Base-by-base conservation (phyloP, 1,140 invertebrate genomes). In the Zaprionus nigranus region DNA sequence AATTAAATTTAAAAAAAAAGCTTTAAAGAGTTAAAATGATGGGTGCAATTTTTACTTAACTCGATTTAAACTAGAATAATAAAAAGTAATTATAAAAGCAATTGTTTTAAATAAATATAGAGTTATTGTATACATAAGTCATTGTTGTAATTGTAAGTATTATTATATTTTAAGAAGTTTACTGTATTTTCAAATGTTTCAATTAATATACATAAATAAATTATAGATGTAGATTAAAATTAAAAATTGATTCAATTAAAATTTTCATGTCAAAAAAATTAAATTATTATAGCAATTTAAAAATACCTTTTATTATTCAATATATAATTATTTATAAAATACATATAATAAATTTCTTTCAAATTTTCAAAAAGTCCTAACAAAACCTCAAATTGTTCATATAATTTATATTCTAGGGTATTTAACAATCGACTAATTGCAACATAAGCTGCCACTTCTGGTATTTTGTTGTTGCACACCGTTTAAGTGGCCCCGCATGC, bases 401-500 rank as follows among this genome's bases (percentile, higher is more conserved):
- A 3, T 17, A 7, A 46, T 17, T 3, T n/a, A 6, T 1, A 17
- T 17, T 17, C 40, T 17, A 46, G 40, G n/a, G 40, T 46, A 46
- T 46, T 17, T 20, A 0, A 9, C n/a, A 6, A 5, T 51, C 46
- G 46, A 22, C 4, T 24, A 51, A 20, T 22, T 5, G 59, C 54
- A 15, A 17, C 15, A n/a, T 1, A 9, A 36, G 30, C 6, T 20
- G 34, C 9, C 9, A 61, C 54, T 69, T 30, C 59, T 76, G 77
- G 64, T 61, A 66, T 76, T 72, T 83, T 74, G 67, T 83, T 88
- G 64, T 81, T 75, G 77, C 67, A 60, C 68, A 83, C 71, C 80
- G 62, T 88, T 87, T 88, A 83, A 75, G 70, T 72, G 81, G 84
- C 74, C 70, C 77, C 68, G 84, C 84, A 83, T 75, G 79, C 81